phyloP scores from a whole-genome alignment of 2,113 vertebrate genomes.

The Erinaceus europaeus region DNA sequence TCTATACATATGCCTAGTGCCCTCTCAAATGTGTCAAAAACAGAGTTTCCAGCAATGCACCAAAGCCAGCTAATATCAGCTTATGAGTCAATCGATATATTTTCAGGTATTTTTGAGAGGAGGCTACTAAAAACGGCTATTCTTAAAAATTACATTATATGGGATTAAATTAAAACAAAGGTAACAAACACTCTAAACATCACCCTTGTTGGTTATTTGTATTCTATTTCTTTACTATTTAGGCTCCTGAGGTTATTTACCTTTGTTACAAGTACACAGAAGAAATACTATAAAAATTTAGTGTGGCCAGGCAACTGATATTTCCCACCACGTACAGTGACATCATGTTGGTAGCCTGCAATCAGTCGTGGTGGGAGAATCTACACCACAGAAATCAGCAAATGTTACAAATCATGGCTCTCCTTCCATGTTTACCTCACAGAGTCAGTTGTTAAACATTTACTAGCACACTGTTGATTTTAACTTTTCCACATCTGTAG shows the following conservation, averaged over 20 bases:
- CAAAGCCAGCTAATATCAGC: not conserved
- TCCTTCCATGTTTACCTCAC: no score
- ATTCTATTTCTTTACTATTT: not conserved
- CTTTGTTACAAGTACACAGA: not conserved
- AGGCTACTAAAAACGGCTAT: not conserved
- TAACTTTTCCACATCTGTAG: not conserved
- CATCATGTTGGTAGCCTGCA: not conserved
- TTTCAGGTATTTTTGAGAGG: conserved; percentile 9
- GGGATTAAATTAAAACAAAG: not conserved
- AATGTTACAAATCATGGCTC: not conserved
- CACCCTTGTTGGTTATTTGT: not conserved
- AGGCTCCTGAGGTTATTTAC: not conserved
- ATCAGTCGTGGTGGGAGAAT: not conserved
- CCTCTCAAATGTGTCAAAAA: not conserved
- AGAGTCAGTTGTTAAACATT: not conserved
- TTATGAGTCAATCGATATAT: not conserved
- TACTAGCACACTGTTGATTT: not conserved
- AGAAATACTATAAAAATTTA: not conserved
- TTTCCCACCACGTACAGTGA: not conserved
- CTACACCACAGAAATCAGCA: not conserved
- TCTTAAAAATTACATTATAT: not conserved
- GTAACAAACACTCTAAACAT: not conserved
- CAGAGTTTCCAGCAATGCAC: not conserved
- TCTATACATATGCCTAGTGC: not conserved
- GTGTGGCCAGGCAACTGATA: not conserved